Evolutionary conservation across 2,888 invertebrate genomes (phyloP).

Genomic region (Eupithecia subumbrata): DNA sequence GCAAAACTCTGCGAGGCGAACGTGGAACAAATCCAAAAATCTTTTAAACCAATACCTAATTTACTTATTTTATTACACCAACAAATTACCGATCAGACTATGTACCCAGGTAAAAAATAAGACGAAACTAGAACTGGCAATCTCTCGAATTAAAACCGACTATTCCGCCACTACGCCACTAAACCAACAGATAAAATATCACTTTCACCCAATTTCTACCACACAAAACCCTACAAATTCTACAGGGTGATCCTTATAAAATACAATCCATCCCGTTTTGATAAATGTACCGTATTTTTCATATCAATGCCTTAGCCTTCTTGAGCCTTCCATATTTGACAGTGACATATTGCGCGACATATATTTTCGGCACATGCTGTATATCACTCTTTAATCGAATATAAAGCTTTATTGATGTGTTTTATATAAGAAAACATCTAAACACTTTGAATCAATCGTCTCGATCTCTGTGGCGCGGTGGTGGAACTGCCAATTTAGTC

Average conservation of each 20-base stretch:
- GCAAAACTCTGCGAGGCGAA: no score
- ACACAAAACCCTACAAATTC: conserved; percentile 25
- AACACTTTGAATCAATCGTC: neutral
- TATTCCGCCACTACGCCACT: neutral
- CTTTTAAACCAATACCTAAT: no score
- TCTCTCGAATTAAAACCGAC: neutral
- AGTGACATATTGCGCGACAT: conserved; percentile 63
- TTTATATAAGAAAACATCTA: conserved; percentile 9
- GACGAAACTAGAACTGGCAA: neutral
- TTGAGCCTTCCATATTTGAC: conserved; percentile 53
- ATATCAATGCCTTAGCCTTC: conserved; percentile 62
- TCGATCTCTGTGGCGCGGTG: neutral
- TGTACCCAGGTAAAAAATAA: neutral
- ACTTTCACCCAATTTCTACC: neutral
- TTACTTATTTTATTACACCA: neutral
- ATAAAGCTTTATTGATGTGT: conserved; percentile 55
- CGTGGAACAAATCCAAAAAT: no score
- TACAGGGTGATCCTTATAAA: conserved; percentile 40
- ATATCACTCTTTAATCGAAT: conserved; percentile 65
- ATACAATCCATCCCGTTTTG: conserved; percentile 48
- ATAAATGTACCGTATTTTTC: conserved; percentile 63
- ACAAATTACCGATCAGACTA: neutral
- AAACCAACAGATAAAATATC: neutral
- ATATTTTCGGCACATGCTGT: conserved; percentile 58
- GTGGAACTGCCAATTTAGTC: neutral